Evolutionary conservation across 2,113 vertebrate species (phyloP), one percentile per base, ranked within the genome.

Genomic region (Forbesichthys agassizii): DNA sequence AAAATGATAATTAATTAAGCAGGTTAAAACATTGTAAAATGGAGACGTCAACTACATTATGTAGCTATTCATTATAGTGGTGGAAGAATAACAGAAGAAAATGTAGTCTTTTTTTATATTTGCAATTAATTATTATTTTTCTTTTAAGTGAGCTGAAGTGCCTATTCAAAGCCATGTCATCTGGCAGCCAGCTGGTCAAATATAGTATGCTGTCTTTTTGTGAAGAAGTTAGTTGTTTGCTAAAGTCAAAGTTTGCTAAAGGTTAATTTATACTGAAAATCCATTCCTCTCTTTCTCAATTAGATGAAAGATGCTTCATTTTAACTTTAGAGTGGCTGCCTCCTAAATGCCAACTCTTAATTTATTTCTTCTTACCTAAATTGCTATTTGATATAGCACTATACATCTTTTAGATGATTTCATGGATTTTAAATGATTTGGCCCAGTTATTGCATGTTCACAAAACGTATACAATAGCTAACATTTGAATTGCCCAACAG

Each of bases 1-100:
- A 87, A 88, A 89, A 93, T 27, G 2, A 2, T 2, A 27, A 27
- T 27, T 27, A 27, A 27, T 27, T 27, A 2, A 27, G 27, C 27
- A 27, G 27, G 27, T 42, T 42, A 42, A 42, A 42, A 42, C 36
- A 42, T 42, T 42, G 36, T 42, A 42, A 42, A 42, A 8, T 42
- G 36, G 36, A 42, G 36, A 42, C 2, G 27, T 27, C 2, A 27
- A 27, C 27, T 2, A 42, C 36, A 42, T 42, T 5, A 42, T 42
- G 5, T 42, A 42, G 36, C 4, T 42, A 42, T 42, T 42, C 4
- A 42, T 42, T 42, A 8, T 42, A 7, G 36, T 13, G 14, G 51
- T 52, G 51, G 51, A 52, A 13, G 51, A 52, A 27, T 27, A 27
- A 27, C 27, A 27, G 27, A 27, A 27, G 27, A 27, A 27, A 27